Evolutionary conservation across 2,888 invertebrate species (phyloP), one percentile per base, ranked within the genome.

Genomic region (Unio pictorum): DNA sequence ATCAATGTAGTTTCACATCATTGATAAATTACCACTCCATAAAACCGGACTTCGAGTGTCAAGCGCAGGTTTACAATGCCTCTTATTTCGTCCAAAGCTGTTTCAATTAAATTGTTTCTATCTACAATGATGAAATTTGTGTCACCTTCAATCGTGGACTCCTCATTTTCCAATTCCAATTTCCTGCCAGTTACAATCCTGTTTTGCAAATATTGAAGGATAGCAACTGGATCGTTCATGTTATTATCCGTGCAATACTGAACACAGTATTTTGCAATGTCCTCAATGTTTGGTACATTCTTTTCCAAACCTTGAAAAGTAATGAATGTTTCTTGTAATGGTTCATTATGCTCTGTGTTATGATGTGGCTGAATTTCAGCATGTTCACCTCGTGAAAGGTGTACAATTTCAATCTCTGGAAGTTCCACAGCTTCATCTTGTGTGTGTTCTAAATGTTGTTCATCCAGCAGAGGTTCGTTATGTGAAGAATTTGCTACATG

Each of bases 91-190:
- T 72, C 70, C n/a, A 66, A 55, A 18, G 26, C 64, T 61, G 72
- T 72, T 30, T 28, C 8, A 11, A 75, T 26, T 6, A 72, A 11
- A 26, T 67, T 62, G 20, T 67, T 55, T 57, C 72, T 64, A 62
- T 74, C 74, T 23, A 75, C 55, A 8, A 66, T 56, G 17, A 75
- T 72, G 62, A 61, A 75, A 28, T 63, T 75, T 17, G 70, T 70
- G 17, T 72, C 68, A 23, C 75, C 72, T 20, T 68, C 66, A 56
- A 64, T 66, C 18, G 34, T 17, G 1, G 54, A 7, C 7, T 55
- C 57, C 6, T 28, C 17, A 58, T 71, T 65, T 6, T 7, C 30
- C 17, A 72, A 30, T 28, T 72, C 72, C 28, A 72, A 28, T 15
- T 64, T 56, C 34, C 72, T 56, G 20, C 72, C 75, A 7, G 58